Conservation (phyloP, 2,797 vertebrate genomes). For the Eleutherodactylus coqui region DNA sequence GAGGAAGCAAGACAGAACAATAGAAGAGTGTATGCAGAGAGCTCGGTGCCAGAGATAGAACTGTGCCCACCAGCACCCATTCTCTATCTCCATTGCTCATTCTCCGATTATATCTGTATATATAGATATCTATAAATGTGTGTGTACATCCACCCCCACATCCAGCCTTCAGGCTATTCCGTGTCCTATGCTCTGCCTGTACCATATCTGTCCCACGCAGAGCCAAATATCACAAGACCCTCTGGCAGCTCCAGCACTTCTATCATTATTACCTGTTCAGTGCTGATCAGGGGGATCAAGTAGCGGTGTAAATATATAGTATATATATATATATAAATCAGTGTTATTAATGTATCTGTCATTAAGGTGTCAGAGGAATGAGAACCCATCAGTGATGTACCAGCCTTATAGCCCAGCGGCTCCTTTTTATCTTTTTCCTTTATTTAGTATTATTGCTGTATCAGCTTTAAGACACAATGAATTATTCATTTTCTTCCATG, state of each 20-base stretch:
- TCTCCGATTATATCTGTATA: slow-evolving; percentile 16
- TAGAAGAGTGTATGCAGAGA: neutral
- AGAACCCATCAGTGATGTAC: neutral
- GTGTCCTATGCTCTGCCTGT: slow-evolving; percentile 23
- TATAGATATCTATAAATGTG: slow-evolving; percentile 16
- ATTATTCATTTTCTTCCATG: slow-evolving; percentile 45
- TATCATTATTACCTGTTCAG: slow-evolving; percentile 24
- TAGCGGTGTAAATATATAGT: slow-evolving; percentile 28
- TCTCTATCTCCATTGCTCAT: slow-evolving; percentile 22
- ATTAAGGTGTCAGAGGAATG: slow-evolving; percentile 18
- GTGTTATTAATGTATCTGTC: slow-evolving; percentile 24
- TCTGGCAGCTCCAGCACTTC: slow-evolving; percentile 20
- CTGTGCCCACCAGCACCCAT: slow-evolving; percentile 13
- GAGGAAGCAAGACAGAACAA: neutral
- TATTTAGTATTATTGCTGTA: slow-evolving; percentile 23
- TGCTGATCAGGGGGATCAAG: slow-evolving; percentile 16
- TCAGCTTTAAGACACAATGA: slow-evolving; percentile 30
- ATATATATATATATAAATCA: neutral
- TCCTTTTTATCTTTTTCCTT: neutral
- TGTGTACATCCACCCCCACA: slow-evolving; percentile 31
- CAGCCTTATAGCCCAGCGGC: neutral
- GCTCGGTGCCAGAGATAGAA: slow-evolving; percentile 19
- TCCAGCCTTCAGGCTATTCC: slow-evolving; percentile 37
- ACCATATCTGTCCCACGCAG: slow-evolving; percentile 16
- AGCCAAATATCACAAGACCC: neutral